phyloP scores from a whole-genome alignment of 2,888 invertebrate species.

The Agrotis ipsilon region DNA sequence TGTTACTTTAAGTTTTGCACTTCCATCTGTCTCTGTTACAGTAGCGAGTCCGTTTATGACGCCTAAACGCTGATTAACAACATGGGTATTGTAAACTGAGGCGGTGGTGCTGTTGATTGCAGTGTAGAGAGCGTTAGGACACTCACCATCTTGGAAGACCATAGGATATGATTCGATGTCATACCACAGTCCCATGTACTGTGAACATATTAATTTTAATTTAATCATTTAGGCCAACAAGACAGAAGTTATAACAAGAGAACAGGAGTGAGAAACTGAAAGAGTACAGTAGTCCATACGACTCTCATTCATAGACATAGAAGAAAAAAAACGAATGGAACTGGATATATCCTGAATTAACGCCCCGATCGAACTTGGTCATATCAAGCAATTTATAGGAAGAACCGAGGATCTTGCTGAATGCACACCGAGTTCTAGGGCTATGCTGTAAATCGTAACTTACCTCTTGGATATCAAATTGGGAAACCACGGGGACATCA shows the following conservation, averaged over 20 bases:
- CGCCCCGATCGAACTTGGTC: too few species aligned
- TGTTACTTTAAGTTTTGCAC: conserved; percentile 92
- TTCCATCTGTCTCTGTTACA: conserved; percentile 85
- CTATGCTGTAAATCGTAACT: conserved; percentile 1
- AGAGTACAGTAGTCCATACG: neutral
- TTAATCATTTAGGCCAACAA: neutral
- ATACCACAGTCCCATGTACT: conserved; percentile 77
- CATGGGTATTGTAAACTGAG: conserved; percentile 69
- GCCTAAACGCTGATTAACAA: conserved; percentile 67
- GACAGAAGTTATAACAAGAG: neutral
- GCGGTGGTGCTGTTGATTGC: conserved; percentile 50
- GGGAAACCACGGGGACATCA: conserved; percentile 43
- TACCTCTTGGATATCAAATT: conserved; percentile 60
- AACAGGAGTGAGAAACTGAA: too few species aligned
- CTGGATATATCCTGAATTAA: conserved; percentile 70
- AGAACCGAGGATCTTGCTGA: too few species aligned
- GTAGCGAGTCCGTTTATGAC: conserved; percentile 70
- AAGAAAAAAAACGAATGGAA: neutral
- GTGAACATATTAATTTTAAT: conserved; percentile 1
- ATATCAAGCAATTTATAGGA: too few species aligned
- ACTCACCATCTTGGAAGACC: conserved; percentile 73
- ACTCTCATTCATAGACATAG: neutral
- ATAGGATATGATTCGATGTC: conserved; percentile 75
- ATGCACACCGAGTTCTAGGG: too few species aligned
- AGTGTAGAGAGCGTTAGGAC: conserved; percentile 73